These are phyloP conservation scores for Chiridota heheva DNA, from an alignment of 35 echinoderm and acorn worm species.

Conservation along the genomic window DNA sequence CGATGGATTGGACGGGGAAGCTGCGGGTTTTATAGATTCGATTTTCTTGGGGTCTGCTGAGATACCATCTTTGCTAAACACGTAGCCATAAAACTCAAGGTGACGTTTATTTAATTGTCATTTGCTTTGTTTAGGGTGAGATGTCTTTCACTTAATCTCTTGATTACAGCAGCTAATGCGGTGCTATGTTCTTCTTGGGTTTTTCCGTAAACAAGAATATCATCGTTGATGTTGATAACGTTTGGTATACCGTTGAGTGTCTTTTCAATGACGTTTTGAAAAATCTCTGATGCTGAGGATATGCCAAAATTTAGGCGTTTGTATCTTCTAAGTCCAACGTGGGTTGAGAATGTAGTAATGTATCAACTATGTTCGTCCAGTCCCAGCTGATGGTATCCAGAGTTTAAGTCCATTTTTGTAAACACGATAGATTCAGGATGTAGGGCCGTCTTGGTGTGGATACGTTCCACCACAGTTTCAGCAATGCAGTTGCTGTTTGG, in stretches of 20 bases:
- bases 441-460: too few species aligned
- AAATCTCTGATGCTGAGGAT: slow-evolving; percentile 45
- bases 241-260: slow-evolving; percentile 30
- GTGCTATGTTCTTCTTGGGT: slow-evolving; percentile 35
- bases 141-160: slow-evolving; percentile 13
- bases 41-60: slow-evolving; percentile 1
- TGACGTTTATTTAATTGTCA: slow-evolving; percentile 46
- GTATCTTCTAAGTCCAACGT: slow-evolving; percentile 47
- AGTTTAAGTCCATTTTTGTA: slow-evolving; percentile 50
- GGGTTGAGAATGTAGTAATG: too few species aligned
- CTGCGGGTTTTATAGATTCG: slow-evolving; percentile 14
- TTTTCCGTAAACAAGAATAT: slow-evolving; percentile 56
- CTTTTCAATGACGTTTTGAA: slow-evolving; percentile 29
- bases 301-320: slow-evolving; percentile 60
- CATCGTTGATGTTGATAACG: slow-evolving; percentile 62
- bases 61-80: slow-evolving; percentile 43
- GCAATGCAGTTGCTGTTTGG: too few species aligned
- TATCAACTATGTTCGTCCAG: too few species aligned
- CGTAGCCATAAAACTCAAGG: slow-evolving; percentile 41
- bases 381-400: slow-evolving; percentile 54
- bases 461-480: too few species aligned
- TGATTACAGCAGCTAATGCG: background rate
- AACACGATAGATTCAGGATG: too few species aligned
- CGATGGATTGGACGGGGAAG: background rate
- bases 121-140: slow-evolving; percentile 37